Evolutionary conservation across 1,140 invertebrate species (phyloP).

Genomic region (Heliconius eleuchia): DNA sequence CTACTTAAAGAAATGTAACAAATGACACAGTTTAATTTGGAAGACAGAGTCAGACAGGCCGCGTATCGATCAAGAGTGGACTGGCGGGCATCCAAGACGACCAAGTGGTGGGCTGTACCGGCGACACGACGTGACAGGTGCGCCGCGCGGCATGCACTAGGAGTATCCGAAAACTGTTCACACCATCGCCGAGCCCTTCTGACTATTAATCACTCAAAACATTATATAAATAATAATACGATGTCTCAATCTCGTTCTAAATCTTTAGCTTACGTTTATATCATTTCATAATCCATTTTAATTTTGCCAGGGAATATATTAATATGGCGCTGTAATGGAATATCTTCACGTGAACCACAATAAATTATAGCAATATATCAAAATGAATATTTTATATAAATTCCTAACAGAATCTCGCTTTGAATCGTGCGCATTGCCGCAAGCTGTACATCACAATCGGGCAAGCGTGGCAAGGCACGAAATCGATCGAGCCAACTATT

Average conservation of each 20-base stretch:
- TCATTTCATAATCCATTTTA: neutral
- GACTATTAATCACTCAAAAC: constrained; percentile 10
- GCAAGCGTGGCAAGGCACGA: constrained; percentile 77
- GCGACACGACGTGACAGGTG: constrained; percentile 72
- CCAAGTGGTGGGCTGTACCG: constrained; percentile 72
- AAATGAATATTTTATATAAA: constrained; percentile 46
- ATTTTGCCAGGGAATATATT: neutral
- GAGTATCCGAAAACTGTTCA: constrained; percentile 53
- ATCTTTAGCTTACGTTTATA: neutral
- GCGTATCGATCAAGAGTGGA: constrained; percentile 71
- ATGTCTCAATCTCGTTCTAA: constrained; percentile 1
- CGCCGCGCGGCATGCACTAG: constrained; percentile 63
- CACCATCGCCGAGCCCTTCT: constrained; percentile 51
- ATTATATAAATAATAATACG: neutral
- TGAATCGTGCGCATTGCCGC: constrained; percentile 70
- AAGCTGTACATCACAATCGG: constrained; percentile 78
- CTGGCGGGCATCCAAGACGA: constrained; percentile 73
- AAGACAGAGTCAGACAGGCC: constrained; percentile 73
- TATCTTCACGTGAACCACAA: constrained; percentile 21
- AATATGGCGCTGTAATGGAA: constrained; percentile 7
- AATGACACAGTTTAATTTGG: constrained; percentile 80
- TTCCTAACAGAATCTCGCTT: constrained; percentile 61
- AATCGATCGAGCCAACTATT: constrained; percentile 79
- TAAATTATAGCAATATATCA: constrained; percentile 41
- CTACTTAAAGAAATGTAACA: constrained; percentile 76